Evolutionary conservation across 2,113 vertebrate species (phyloP).

Genomic region (Calyptomena viridis): DNA sequence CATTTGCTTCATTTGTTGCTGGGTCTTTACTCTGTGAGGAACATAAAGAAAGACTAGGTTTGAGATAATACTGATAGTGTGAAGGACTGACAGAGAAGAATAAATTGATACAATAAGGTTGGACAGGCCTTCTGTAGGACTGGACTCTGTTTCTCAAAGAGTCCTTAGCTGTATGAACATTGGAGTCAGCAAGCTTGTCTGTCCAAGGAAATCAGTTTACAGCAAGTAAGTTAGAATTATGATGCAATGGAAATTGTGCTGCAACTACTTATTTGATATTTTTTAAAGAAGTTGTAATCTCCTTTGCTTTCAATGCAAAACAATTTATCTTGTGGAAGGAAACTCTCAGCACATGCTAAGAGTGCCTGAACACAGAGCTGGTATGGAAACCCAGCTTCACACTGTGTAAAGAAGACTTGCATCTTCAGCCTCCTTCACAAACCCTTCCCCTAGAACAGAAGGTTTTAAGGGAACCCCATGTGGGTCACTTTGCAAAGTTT

Average conservation of each 20-base stretch:
- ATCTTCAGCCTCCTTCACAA: not conserved
- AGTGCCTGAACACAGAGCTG: not conserved
- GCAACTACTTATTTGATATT: not conserved
- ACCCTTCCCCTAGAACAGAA: not conserved
- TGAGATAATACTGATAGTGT: not conserved
- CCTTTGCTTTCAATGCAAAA: not conserved
- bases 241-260: not conserved
- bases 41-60: not conserved
- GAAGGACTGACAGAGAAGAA: not conserved
- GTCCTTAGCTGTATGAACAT: not conserved
- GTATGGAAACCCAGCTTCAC: not conserved
- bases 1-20: not conserved
- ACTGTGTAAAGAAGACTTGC: not conserved
- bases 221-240: not conserved
- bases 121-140: not conserved
- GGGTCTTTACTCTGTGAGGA: not conserved
- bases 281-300: not conserved
- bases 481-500: not conserved
- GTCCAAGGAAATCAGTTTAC: not conserved
- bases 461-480: not conserved
- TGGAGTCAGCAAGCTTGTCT: not conserved
- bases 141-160: not conserved
- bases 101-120: not conserved
- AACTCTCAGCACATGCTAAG: not conserved
- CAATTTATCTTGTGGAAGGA: not conserved